Evolutionary conservation across 2,113 vertebrate species (phyloP).

Genomic region (Clarias gariepinus): DNA sequence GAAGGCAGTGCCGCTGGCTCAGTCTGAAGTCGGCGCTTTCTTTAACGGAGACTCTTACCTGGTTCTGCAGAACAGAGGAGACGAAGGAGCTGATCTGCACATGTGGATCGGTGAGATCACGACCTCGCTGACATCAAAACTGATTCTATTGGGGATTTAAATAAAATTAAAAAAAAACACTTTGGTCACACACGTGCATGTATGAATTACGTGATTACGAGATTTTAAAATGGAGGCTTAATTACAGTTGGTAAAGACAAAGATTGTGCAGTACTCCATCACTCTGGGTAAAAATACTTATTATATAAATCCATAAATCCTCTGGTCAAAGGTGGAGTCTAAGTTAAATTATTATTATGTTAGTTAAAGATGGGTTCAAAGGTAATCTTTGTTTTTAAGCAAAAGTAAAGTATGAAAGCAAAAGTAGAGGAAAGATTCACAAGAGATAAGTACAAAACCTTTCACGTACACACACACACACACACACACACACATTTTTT

Average conservation of each 20-base stretch:
- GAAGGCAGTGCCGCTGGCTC: slow-evolving; percentile 73
- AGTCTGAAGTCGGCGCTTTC: slow-evolving; percentile 75
- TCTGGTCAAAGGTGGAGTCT: neutral
- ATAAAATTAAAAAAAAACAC: no score
- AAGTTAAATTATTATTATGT: neutral
- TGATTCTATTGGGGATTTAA: neutral
- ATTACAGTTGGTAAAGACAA: neutral
- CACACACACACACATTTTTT: neutral
- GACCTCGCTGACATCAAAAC: neutral
- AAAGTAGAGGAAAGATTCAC: neutral
- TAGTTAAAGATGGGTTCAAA: neutral
- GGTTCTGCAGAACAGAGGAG: slow-evolving; percentile 77
- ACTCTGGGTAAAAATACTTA: neutral
- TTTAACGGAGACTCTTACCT: slow-evolving; percentile 87
- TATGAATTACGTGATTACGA: neutral
- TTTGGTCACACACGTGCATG: neutral
- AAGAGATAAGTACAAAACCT: no score
- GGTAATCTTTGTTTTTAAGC: no score
- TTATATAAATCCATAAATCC: neutral
- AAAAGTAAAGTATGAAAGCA: neutral
- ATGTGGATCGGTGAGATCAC: slow-evolving; percentile 86
- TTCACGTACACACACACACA: neutral
- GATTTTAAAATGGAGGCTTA: neutral
- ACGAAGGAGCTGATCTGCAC: slow-evolving; percentile 76
- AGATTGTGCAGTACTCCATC: neutral